phyloP scores from a whole-genome alignment of 2,888 invertebrate genomes.

The Anticlea derivata region DNA sequence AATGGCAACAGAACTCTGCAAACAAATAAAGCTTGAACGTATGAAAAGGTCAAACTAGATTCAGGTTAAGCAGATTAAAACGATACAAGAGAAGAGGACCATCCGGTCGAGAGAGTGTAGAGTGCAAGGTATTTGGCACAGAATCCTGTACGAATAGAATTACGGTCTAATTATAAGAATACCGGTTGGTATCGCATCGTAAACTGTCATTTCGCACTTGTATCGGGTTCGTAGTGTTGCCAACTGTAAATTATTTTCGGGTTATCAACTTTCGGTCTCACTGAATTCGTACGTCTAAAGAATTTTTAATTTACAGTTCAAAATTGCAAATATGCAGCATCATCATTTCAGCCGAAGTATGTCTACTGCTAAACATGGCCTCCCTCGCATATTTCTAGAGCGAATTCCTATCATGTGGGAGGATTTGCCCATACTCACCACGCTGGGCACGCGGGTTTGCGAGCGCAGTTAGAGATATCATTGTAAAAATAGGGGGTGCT shows the following conservation, averaged over 20 bases:
- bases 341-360: too few relatives aligned
- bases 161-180: constrained; percentile 74
- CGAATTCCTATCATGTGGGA: too few relatives aligned
- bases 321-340: too few relatives aligned
- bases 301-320: too few relatives aligned
- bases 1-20: not conserved
- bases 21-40: constrained; percentile 2
- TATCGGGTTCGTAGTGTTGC: constrained; percentile 18
- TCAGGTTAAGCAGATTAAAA: constrained; percentile 25
- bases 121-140: constrained; percentile 42
- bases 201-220: constrained; percentile 70
- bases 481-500: too few relatives aligned
- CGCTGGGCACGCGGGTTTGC: too few relatives aligned
- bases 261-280: not conserved
- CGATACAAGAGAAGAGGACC: constrained; percentile 18
- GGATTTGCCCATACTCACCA: too few relatives aligned
- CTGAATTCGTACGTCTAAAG: not conserved
- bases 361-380: too few relatives aligned
- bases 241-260: not conserved
- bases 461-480: too few relatives aligned
- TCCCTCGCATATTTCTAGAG: too few relatives aligned
- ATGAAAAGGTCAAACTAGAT: constrained; percentile 21
- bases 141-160: constrained; percentile 59
- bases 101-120: constrained; percentile 24
- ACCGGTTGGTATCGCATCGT: constrained; percentile 47